Base-by-base conservation (phyloP, 2,113 vertebrate genomes). In the Uria aalge region DNA sequence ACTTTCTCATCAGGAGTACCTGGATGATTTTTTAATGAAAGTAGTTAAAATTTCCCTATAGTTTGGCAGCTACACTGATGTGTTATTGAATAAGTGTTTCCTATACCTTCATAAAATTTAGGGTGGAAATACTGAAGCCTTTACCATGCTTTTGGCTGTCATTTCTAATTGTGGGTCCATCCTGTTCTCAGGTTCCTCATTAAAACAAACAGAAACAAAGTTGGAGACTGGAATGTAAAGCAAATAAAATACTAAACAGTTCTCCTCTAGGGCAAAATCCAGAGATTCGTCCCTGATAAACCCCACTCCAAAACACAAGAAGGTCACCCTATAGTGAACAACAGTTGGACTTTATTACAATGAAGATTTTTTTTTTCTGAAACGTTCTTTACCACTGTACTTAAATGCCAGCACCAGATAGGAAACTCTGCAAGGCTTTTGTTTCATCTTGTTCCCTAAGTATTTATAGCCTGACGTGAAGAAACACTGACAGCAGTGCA, bases 401-500 rank as follows among this genome's bases (percentile, higher is more conserved):
- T 87, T 94, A 85, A 96, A 95, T 41, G 29, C 71, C 87, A 88
- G 63, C 38, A 72, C 55, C 48, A 94, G 83, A 94, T 53, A 90
- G 75, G 62, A 96, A 93, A 95, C 43, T 74, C 83, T 88, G 62
- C 72, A 97, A 96, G 57, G 75, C 23, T 96, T 95, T 96, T 91
- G 86, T 97, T 97, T 97, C 96, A 95, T 96, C 77, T 41, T 97
- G 92, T 96, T 96, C 97, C 88, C 91, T 84, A 73, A 88, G 60
- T 97, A 97, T 97, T 98, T 97, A 97, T 97, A 98, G 92, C 74
- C 79, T 92, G 89, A 81, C 4, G 0, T 78, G 76, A 96, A 97
- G 93, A 96, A 96, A 93, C 88, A 80, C 85, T 96, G 91, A 95
- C 77, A 92, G 77, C 69, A 88, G 90, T n/a, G 84, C 66, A 66